phyloP scores from a whole-genome alignment of 1,140 invertebrate genomes.

The Lordiphosa collinella region DNA sequence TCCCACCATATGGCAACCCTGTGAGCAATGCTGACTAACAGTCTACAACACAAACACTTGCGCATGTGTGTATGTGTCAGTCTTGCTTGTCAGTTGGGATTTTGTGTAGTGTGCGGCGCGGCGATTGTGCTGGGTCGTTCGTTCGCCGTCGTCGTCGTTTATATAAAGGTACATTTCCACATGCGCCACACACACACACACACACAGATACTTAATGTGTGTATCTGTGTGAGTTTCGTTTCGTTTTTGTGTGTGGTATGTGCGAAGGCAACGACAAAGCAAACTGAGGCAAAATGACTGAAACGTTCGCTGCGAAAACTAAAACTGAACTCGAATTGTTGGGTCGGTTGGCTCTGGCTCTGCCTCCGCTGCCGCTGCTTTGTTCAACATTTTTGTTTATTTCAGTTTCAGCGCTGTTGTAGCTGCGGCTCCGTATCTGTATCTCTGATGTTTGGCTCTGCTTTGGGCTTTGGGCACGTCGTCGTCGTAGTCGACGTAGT shows the following conservation, averaged over 20 bases:
- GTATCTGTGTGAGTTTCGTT: conserved; percentile 29
- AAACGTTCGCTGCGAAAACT: conserved; percentile 62
- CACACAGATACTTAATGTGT: conserved; percentile 26
- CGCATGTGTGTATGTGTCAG: conserved; percentile 32
- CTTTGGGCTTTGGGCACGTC: conserved; percentile 19
- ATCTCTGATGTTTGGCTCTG: conserved; percentile 50
- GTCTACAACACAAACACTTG: conserved; percentile 39
- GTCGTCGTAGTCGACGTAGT: no score
- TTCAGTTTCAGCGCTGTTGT: conserved; percentile 41
- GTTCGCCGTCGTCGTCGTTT: conserved; percentile 39
- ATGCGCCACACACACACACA: conserved; percentile 35
- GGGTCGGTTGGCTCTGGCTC: conserved; percentile 17
- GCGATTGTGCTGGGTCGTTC: conserved; percentile 53
- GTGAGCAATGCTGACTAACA: conserved; percentile 53
- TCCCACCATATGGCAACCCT: conserved; percentile 52
- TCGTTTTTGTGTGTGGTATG: conserved; percentile 49
- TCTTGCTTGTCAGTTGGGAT: conserved; percentile 75
- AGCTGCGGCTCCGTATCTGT: conserved; percentile 52
- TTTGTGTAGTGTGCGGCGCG: conserved; percentile 54
- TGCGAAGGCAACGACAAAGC: conserved; percentile 54
- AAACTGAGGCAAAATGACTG: conserved; percentile 50
- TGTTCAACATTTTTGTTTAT: conserved; percentile 74
- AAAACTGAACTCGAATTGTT: conserved; percentile 67
- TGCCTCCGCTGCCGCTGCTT: conserved; percentile 13
- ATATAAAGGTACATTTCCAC: conserved; percentile 76